Conservation (phyloP, 1,140 invertebrate species). For the Popillia japonica region DNA sequence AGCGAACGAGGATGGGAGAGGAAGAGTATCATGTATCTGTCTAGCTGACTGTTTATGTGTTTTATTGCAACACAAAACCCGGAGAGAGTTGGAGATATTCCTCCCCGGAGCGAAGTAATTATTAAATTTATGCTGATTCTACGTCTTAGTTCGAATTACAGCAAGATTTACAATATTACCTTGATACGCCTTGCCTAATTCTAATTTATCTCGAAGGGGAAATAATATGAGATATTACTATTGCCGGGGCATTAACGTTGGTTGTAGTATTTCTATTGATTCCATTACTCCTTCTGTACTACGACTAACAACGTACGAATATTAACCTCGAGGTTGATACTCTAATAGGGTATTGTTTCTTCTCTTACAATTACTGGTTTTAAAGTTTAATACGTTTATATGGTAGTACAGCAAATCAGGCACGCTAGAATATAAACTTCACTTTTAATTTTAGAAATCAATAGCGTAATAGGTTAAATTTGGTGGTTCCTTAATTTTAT, state of each 20-base stretch:
- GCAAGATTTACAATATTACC: slow-evolving; percentile 63
- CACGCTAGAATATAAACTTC: no score
- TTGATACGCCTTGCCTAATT: slow-evolving; percentile 61
- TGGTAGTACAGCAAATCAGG: no score
- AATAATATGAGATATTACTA: slow-evolving; percentile 55
- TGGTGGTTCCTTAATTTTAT: no score
- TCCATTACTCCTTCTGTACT: neutral
- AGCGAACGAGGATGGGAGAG: neutral
- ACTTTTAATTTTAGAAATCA: no score
- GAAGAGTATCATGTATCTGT: slow-evolving; percentile 22
- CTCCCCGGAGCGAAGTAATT: slow-evolving; percentile 58
- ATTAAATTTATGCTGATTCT: slow-evolving; percentile 65
- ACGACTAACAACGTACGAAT: neutral
- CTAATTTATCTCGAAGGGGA: slow-evolving; percentile 60
- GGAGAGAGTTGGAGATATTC: slow-evolving; percentile 36
- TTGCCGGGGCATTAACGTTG: slow-evolving; percentile 43
- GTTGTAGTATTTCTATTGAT: slow-evolving; percentile 18
- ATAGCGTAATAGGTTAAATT: no score
- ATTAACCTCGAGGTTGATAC: no score
- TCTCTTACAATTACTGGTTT: no score
- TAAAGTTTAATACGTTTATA: no score
- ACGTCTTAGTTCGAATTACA: slow-evolving; percentile 63
- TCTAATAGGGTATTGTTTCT: no score
- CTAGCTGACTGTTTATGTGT: slow-evolving; percentile 26
- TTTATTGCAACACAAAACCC: slow-evolving; percentile 31